Base-by-base conservation (phyloP, 2,113 vertebrate species). In the Hystrix brachyura region DNA sequence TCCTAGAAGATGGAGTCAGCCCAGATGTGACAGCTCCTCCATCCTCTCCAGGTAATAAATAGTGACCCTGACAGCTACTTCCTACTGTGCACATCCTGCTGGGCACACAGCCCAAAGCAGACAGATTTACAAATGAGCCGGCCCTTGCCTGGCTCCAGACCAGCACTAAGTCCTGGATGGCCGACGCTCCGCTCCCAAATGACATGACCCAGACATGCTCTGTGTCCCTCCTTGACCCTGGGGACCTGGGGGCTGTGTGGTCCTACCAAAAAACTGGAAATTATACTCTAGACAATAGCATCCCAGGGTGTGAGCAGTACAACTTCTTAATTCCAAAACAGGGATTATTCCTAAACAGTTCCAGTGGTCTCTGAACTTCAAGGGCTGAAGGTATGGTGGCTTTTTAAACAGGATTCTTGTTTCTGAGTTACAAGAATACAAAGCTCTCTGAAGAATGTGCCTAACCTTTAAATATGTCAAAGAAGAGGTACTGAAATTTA, bases 401-500 rank as follows among this genome's bases (percentile, higher is more conserved):
- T 86, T 15, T 46, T 92, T 89, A 69, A 91, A 71, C 0, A 90
- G 51, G 90, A 53, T 55, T 43, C 38, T 59, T 0, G 3, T 74
- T 89, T 84, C 74, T 84, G 69, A 90, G 69, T 83, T 89, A 65
- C 15, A 25, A 48, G 79, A 67, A 48, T 55, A 69, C 83, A 53
- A 25, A 79, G 46, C 59, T 86, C 46, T 14, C 86, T 7, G 48
- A 65, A 80, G 87, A 94, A 92, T 21, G 64, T 43, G 55, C 84
- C 80, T 96, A 97, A 94, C 95, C 94, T 94, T 94, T 86, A 85
- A 62, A 59, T 34, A 59, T 7, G 62, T 74, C 96, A 87, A 85
- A 87, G 57, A n/a, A 90, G 95, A 92, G 76, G 67, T 76, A 29
- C 0, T 78, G 94, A 81, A 82, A 84, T 97, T 91, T 94, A 95